Percentiles rank a stretch among this genome's conserved stretches.
Conservation (phyloP, 2,797 vertebrate species). For the Sebastolobus alascanus region DNA sequence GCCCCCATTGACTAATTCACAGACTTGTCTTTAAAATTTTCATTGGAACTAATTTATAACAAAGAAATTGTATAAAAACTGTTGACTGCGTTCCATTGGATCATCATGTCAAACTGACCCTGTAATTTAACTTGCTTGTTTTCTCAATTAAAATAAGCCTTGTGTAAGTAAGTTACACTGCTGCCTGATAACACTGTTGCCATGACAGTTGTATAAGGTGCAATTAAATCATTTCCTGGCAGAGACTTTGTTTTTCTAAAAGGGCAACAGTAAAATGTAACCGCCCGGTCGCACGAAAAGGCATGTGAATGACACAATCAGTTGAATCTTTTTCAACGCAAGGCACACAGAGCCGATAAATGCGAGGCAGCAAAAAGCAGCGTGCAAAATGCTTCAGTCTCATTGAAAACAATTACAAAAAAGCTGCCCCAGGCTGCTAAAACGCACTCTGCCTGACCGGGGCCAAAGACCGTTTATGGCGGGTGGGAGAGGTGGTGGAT, state of each 20-base stretch:
- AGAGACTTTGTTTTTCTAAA: not conserved
- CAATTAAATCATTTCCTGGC: not conserved
- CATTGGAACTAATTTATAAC: not conserved
- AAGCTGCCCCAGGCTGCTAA: too few species aligned
- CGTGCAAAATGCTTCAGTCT: too few species aligned
- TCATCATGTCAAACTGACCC: not conserved
- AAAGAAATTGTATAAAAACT: not conserved
- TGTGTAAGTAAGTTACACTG: not conserved
- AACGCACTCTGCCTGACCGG: too few species aligned
- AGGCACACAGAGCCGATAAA: too few species aligned
- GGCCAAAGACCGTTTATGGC: too few species aligned
- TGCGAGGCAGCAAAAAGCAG: too few species aligned
- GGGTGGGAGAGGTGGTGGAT: too few species aligned
- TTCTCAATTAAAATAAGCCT: not conserved
- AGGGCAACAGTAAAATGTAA: not conserved
- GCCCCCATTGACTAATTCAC: not conserved
- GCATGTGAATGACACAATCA: too few species aligned
- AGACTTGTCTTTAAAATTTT: not conserved
- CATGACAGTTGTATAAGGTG: not conserved
- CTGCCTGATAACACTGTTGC: not conserved
- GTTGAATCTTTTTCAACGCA: too few species aligned
- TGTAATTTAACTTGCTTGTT: not conserved
- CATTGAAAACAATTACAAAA: too few species aligned
- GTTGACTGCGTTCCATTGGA: not conserved
- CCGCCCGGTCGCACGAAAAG: too few species aligned